A percentile compares a stretch with the other conserved stretches of the same genome.
phyloP scores from a whole-genome alignment of 92 coral and sea anemone genomes.

The Paramuricea clavata region DNA sequence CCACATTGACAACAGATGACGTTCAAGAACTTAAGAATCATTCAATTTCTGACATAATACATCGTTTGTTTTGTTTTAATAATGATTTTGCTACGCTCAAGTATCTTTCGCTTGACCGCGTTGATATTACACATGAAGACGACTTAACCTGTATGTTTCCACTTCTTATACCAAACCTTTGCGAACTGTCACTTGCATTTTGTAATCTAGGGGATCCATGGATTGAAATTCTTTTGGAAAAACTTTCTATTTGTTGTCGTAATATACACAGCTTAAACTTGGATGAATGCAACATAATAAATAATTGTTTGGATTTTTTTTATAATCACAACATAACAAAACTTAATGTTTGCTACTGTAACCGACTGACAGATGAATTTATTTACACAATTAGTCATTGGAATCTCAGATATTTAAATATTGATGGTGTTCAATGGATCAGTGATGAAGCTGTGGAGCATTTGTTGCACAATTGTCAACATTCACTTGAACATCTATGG shows the following conservation, averaged over 20 bases:
- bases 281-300: slow-evolving; percentile 83
- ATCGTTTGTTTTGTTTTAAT: background rate
- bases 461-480: slow-evolving; percentile 73
- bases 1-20: slow-evolving; percentile 70
- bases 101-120: slow-evolving; percentile 72
- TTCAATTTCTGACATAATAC: background rate
- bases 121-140: slow-evolving; percentile 56
- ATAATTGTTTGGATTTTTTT: slow-evolving; percentile 67
- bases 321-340: slow-evolving; percentile 64
- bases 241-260: slow-evolving; percentile 73
- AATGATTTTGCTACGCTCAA: slow-evolving; percentile 56
- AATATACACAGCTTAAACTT: slow-evolving; percentile 73
- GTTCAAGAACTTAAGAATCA: slow-evolving; percentile 36
- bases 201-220: slow-evolving; percentile 67
- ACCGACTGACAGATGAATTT: slow-evolving; percentile 78
- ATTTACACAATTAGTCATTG: slow-evolving; percentile 63
- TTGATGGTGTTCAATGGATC: slow-evolving; percentile 99
- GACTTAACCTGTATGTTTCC: slow-evolving; percentile 66
- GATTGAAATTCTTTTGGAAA: slow-evolving; percentile 35
- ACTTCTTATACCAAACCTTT: slow-evolving; percentile 77
- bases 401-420: slow-evolving; percentile 69
- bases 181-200: slow-evolving; percentile 78
- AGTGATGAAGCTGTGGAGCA: slow-evolving; percentile 78
- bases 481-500: slow-evolving; percentile 78
- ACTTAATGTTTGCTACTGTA: slow-evolving; percentile 86